A percentile compares a stretch with the other conserved stretches of the same genome.
Conservation (phyloP, 64 coral and sea anemone genomes). For the Dendronephthya gigantea region DNA sequence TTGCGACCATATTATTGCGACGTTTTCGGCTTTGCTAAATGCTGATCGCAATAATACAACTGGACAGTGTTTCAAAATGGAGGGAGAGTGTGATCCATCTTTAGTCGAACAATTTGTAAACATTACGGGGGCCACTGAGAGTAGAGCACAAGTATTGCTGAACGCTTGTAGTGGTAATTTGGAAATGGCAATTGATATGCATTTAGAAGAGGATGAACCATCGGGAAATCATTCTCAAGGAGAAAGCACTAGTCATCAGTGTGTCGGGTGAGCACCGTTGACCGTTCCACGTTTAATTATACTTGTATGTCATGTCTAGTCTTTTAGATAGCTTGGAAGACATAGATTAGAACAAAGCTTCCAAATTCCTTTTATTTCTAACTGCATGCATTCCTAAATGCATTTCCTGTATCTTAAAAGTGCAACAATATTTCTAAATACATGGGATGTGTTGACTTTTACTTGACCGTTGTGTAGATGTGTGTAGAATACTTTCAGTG, state of each 20-base stretch:
- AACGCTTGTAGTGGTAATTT: slow-evolving; percentile 96
- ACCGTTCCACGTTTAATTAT: background rate
- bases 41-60: too few species aligned
- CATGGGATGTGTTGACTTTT: too few species aligned
- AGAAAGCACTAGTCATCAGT: background rate
- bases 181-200: slow-evolving; percentile 96
- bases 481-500: too few species aligned
- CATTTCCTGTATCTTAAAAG: too few species aligned
- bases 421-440: too few species aligned
- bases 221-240: slow-evolving; percentile 2
- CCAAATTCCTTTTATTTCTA: too few species aligned
- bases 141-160: slow-evolving; percentile 57
- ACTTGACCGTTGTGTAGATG: too few species aligned
- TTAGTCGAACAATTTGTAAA: slow-evolving; percentile 74
- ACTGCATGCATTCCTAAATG: too few species aligned
- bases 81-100: slow-evolving; percentile 5
- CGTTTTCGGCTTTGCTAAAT: too few species aligned
- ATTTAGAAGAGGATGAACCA: slow-evolving; percentile 55
- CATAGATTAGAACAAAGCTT: too few species aligned
- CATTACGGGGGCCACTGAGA: slow-evolving; percentile 66
- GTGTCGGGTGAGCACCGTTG: background rate
- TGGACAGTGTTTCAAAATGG: background rate
- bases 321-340: too few species aligned
- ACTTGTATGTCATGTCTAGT: background rate
- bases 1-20: too few species aligned